Evolutionary conservation across 2,888 invertebrate species (phyloP), one percentile per base, ranked within the genome.

Genomic region (Zeuzera pyrina): DNA sequence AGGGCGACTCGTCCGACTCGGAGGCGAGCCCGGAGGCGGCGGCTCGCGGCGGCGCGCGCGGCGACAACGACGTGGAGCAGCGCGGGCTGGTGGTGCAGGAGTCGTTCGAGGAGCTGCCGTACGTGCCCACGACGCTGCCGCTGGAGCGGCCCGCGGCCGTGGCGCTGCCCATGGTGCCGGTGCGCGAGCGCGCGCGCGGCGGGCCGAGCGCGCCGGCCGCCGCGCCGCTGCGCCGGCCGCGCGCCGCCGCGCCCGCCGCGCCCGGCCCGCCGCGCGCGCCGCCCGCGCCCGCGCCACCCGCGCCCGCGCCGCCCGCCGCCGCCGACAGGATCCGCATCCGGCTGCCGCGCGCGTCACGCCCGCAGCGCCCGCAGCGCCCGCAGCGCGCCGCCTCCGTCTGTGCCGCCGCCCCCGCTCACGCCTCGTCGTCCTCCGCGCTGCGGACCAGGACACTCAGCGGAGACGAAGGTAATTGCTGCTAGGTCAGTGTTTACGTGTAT

Each of bases 121-220:
- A 93, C 64, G 89, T 95, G 55, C 94, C 95, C 34, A 94, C 95
- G n/a, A 95, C 94, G 33, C 76, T 95, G 57, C 95, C 95, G 12
- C 86, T 89, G 62, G 95, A 95, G 74, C 88, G 62, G 95, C 95
- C 76, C 88, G 94, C 41, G n/a, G 90, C 94, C 10, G 87, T 91
- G 39, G 93, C 91, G 14, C 78, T 94, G 43, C 91, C 93, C 11
- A 89, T 95, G 54, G 87, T 94, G 42, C 94, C 95, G 13, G 88
- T 94, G 49, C 67, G 54, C 65, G 87, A 56, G 47, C 79, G 77
- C 43, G 43, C 56, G 47, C 33, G 62, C 65, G 42, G 54, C 66
- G 30, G 55, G 91, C 23, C n/a, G n/a, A 79, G 89, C 26, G 26
- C 81, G 85, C 16, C 73, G 77, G 7, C 36, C 45, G 28, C 42